phyloP scores from a whole-genome alignment of 53 echinoderm and acorn worm species.

The Echinometra lucunter region DNA sequence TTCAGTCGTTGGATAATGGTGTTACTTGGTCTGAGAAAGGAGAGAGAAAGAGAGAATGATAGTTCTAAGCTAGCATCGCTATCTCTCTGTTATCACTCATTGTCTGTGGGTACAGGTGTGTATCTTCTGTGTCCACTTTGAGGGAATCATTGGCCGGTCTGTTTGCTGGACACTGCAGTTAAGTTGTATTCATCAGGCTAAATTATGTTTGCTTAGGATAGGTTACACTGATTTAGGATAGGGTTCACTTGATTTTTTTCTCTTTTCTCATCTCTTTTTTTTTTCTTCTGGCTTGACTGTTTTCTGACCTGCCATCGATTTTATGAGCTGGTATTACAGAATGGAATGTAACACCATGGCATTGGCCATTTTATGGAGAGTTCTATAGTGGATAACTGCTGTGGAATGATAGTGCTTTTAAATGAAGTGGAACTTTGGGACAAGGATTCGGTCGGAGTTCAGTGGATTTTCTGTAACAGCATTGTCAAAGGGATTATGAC shows the following conservation, averaged over 20 bases:
- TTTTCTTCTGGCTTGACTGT: too few species aligned
- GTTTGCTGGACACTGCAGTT: neutral
- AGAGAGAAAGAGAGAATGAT: neutral
- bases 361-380: constrained; percentile 36
- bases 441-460: neutral
- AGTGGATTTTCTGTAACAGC: neutral
- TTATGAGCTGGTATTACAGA: constrained; percentile 14
- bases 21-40: neutral
- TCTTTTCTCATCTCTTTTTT: neutral
- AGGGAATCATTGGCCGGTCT: constrained; percentile 17
- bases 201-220: constrained; percentile 30
- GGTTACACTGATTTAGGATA: neutral
- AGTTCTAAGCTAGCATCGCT: neutral
- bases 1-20: neutral
- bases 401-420: neutral
- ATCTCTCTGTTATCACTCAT: constrained; percentile 22
- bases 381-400: neutral
- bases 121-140: neutral
- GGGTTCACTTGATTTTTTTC: neutral
- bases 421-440: neutral
- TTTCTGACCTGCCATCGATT: too few species aligned
- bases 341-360: constrained; percentile 57
- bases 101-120: constrained; percentile 51
- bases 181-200: neutral
- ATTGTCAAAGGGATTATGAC: neutral